A percentile compares a stretch with the other conserved stretches of the same genome.
Conservation (phyloP, 1,140 invertebrate species). For the Bombus superbus region DNA sequence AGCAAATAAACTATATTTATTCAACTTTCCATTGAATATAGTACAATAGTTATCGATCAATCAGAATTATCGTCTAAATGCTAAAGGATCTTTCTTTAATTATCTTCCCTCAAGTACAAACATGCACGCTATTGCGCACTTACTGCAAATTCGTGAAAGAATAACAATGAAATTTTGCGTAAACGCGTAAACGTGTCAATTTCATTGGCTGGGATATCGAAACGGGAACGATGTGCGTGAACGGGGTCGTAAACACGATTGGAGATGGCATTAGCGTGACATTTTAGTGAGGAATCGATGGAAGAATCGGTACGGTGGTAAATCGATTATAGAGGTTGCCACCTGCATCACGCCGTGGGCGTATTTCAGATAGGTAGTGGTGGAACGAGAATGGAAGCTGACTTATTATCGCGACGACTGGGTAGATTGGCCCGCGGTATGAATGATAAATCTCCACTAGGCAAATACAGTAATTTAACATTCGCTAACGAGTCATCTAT, state of each 20-base stretch:
- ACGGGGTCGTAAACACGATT: neutral
- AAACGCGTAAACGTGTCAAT: slow-evolving; percentile 3
- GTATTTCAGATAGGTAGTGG: slow-evolving; percentile 14
- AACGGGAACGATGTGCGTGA: neutral
- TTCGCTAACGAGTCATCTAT: slow-evolving; percentile 78
- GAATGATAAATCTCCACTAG: slow-evolving; percentile 76
- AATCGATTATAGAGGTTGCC: slow-evolving; percentile 37
- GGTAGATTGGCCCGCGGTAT: slow-evolving; percentile 69
- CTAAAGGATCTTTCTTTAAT: no score
- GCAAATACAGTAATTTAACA: slow-evolving; percentile 74
- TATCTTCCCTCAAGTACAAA: neutral
- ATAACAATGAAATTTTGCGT: neutral
- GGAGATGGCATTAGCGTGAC: neutral
- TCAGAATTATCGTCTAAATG: no score
- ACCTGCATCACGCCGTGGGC: slow-evolving; percentile 48
- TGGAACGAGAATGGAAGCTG: slow-evolving; percentile 43
- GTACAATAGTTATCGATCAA: no score
- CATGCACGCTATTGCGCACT: neutral
- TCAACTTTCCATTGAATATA: neutral
- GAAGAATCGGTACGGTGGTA: slow-evolving; percentile 36
- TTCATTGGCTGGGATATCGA: neutral
- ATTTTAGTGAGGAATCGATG: slow-evolving; percentile 32
- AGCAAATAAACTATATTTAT: neutral
- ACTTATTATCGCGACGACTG: slow-evolving; percentile 71
- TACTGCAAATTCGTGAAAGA: neutral